A percentile compares a stretch with the other conserved stretches of the same genome.
Evolutionary conservation across 92 coral and sea anemone genomes (phyloP).

Genomic region (Hydrozoanthus gracilis): DNA sequence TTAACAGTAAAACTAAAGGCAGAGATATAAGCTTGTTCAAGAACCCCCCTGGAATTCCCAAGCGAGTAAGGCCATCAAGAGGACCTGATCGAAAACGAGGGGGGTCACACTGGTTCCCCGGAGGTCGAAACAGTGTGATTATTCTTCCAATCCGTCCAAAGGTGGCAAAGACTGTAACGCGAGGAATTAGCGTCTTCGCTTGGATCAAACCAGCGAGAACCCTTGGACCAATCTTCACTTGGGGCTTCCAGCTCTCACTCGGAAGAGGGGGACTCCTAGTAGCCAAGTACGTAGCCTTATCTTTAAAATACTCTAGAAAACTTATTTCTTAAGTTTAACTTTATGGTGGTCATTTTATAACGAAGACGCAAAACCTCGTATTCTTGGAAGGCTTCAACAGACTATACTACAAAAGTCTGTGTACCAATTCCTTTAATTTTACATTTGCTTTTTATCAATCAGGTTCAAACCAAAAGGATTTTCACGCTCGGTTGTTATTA

Average conservation of each 20-base stretch:
- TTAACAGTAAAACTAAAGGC: conserved; percentile 57
- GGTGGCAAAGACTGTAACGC: conserved; percentile 69
- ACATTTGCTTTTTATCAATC: not conserved
- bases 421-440: not conserved
- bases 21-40: conserved; percentile 77
- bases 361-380: too few relatives aligned
- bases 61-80: conserved; percentile 73
- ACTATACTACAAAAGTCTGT: too few relatives aligned
- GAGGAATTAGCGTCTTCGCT: conserved; percentile 69
- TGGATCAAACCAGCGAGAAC: conserved; percentile 75
- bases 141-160: conserved; percentile 72
- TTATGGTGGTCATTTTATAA: too few relatives aligned
- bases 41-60: conserved; percentile 75
- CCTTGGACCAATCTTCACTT: conserved; percentile 75
- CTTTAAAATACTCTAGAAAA: too few relatives aligned
- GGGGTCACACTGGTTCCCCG: conserved; percentile 80
- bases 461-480: conserved; percentile 43
- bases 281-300: conserved; percentile 26
- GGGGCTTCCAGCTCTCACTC: conserved; percentile 84
- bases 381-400: too few relatives aligned
- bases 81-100: conserved; percentile 83
- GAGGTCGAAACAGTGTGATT: conserved; percentile 72
- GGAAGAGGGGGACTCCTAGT: conserved; percentile 54
- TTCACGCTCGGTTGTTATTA: conserved; percentile 49
- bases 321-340: too few relatives aligned